phyloP scores from a whole-genome alignment of 2,797 vertebrate genomes.

The Threskiornis aethiopicus region DNA sequence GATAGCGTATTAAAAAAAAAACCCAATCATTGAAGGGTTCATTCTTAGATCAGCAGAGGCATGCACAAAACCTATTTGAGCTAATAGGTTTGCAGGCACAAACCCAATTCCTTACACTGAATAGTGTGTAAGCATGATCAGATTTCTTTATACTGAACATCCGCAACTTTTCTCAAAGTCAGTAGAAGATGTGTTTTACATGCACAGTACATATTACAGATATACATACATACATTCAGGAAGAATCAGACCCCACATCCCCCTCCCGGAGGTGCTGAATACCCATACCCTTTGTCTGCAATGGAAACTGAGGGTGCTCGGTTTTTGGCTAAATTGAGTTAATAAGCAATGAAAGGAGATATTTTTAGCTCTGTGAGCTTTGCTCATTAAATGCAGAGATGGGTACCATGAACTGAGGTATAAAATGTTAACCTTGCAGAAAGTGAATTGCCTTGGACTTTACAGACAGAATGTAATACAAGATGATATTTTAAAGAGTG shows the following conservation, averaged over 20 bases:
- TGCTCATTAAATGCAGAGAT: background rate
- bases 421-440: constrained; percentile 6
- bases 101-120: background rate
- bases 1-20: background rate
- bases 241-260: background rate
- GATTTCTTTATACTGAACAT: background rate
- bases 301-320: background rate
- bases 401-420: background rate
- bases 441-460: background rate
- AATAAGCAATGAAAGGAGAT: background rate
- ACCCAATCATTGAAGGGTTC: background rate
- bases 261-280: background rate
- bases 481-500: background rate
- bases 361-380: background rate
- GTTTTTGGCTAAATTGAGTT: background rate
- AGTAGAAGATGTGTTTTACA: background rate
- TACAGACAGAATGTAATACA: background rate
- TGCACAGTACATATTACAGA: background rate
- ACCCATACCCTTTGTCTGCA: background rate
- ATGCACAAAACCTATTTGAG: background rate
- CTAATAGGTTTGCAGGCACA: background rate
- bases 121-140: background rate
- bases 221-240: background rate
- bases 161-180: background rate
- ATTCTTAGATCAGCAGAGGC: background rate